phyloP scores from a whole-genome alignment of 2,888 invertebrate species.

The Phyllotreta cruciferae region DNA sequence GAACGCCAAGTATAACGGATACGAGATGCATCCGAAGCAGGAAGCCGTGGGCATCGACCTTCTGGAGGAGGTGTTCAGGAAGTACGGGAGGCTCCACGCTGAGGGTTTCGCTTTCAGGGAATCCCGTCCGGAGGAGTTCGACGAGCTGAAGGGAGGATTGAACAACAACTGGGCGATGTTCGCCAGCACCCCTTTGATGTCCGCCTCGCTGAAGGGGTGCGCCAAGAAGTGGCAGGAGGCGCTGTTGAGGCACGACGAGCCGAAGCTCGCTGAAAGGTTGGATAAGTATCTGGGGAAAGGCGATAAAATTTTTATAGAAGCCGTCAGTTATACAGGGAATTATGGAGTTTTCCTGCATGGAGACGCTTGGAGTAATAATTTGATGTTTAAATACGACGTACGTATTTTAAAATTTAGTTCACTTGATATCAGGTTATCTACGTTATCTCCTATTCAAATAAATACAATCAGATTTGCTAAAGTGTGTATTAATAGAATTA shows the following conservation, averaged over 20 bases:
- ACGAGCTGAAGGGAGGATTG: constrained; percentile 5
- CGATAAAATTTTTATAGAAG: constrained; percentile 1
- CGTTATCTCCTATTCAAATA: no score
- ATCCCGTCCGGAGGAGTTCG: constrained; percentile 32
- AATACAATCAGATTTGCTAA: no score
- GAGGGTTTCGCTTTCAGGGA: constrained; percentile 41
- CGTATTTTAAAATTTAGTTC: constrained; percentile 11
- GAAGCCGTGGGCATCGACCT: background rate
- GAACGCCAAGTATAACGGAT: constrained; percentile 37
- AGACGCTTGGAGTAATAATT: constrained; percentile 50
- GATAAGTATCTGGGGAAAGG: constrained; percentile 2
- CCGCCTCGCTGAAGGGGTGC: background rate
- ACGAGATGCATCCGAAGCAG: constrained; percentile 25
- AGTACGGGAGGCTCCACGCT: constrained; percentile 45
- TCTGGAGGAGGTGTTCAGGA: constrained; percentile 37
- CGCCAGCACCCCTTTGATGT: background rate
- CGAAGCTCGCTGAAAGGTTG: constrained; percentile 8
- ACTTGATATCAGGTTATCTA: no score
- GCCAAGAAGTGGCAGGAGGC: background rate
- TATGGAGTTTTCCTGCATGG: constrained; percentile 47
- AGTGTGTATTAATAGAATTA: no score
- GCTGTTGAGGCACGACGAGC: background rate
- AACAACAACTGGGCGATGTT: constrained; percentile 11
- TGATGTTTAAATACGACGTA: constrained; percentile 50
- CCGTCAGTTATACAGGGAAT: constrained; percentile 15